Conservation (phyloP, 1,140 invertebrate species). For the Heliconius nattereri region DNA sequence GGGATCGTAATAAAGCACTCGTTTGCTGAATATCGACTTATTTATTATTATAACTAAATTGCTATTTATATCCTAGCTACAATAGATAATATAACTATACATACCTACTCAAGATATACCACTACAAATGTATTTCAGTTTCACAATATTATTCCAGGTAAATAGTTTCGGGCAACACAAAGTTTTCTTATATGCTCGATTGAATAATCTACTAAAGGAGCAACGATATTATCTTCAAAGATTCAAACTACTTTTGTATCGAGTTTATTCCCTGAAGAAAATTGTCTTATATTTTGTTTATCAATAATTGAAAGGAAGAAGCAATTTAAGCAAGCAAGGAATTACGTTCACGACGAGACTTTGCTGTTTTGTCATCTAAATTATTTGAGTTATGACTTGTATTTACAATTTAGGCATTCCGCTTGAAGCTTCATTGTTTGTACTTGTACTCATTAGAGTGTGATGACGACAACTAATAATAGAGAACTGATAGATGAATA, state of each 20-base stretch:
- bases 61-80: too few species aligned
- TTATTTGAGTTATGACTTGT: conserved; percentile 22
- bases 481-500: neutral
- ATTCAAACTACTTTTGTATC: conserved; percentile 23
- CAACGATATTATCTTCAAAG: neutral
- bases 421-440: conserved; percentile 13
- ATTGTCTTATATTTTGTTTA: conserved; percentile 15
- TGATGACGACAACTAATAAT: neutral
- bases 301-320: conserved; percentile 24
- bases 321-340: conserved; percentile 16
- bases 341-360: neutral
- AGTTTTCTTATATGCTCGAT: neutral
- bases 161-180: neutral
- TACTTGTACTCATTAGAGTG: neutral
- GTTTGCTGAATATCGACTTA: too few species aligned
- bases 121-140: conserved; percentile 1
- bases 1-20: too few species aligned
- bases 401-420: conserved; percentile 18
- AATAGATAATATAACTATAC: too few species aligned
- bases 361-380: conserved; percentile 20
- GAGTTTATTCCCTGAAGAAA: conserved; percentile 23
- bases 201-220: conserved; percentile 9
- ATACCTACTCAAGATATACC: too few species aligned
- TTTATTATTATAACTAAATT: too few species aligned
- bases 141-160: neutral